Percentiles rank a stretch among this genome's conserved stretches.
Conservation (phyloP, 2,113 vertebrate genomes). For the Sinocyclocheilus anophthalmus region DNA sequence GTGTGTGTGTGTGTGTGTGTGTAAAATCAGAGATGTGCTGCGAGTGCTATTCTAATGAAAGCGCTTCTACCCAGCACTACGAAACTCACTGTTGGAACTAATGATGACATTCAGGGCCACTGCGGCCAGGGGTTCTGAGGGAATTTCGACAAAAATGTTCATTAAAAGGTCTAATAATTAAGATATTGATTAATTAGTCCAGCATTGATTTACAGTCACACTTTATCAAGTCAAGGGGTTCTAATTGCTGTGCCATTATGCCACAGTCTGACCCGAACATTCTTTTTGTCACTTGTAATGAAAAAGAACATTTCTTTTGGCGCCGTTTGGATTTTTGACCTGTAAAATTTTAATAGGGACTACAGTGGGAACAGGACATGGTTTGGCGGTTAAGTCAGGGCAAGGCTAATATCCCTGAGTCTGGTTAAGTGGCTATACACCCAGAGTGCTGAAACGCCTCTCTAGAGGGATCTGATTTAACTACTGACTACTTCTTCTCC, state of each 20-base stretch:
- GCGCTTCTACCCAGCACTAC: conserved; percentile 55
- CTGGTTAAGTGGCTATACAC: conserved; percentile 88
- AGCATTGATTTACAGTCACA: conserved; percentile 98
- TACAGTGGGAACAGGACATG: conserved; percentile 85
- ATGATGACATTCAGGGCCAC: conserved; percentile 79
- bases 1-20: background rate
- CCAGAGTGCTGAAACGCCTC: conserved; percentile 74
- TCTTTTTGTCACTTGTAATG: conserved; percentile 91
- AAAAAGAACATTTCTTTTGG: conserved; percentile 95
- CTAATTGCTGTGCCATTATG: conserved; percentile 93
- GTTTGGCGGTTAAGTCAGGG: conserved; percentile 92
- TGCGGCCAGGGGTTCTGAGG: conserved; percentile 81
- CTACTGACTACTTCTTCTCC: conserved; percentile 53
- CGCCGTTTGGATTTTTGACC: conserved; percentile 99
- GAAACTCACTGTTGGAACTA: conserved; percentile 78
- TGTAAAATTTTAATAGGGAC: conserved; percentile 99
- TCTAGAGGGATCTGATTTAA: conserved; percentile 74
- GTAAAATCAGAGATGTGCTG: background rate
- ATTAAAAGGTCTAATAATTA: conserved; percentile 99
- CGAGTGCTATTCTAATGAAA: conserved; percentile 49
- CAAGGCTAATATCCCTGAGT: conserved; percentile 88
- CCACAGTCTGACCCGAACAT: conserved; percentile 87
- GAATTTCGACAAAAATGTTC: conserved; percentile 92
- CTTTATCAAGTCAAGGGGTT: conserved; percentile 92
- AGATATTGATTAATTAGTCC: conserved; percentile 99